Conservation (phyloP, 2,888 invertebrate genomes). For the Leucania comma region DNA sequence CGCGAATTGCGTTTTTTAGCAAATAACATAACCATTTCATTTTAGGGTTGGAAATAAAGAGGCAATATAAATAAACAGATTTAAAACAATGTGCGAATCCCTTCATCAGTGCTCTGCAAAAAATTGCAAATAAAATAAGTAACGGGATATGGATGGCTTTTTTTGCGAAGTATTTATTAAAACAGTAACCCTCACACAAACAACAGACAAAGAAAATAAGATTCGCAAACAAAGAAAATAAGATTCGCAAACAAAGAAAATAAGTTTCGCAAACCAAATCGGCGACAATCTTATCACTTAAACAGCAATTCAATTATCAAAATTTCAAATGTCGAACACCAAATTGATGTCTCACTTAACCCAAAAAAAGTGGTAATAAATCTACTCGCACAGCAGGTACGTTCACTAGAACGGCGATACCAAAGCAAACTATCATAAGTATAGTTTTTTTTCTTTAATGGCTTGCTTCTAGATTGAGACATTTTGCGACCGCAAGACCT, state of each 20-base stretch:
- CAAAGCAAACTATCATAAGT: slow-evolving; percentile 72
- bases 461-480: slow-evolving; percentile 82
- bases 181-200: neutral
- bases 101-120: slow-evolving; percentile 48
- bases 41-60: slow-evolving; percentile 54
- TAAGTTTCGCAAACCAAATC: neutral
- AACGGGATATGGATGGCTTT: slow-evolving; percentile 44
- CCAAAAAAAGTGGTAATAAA: slow-evolving; percentile 57
- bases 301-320: neutral
- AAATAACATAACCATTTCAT: slow-evolving; percentile 66
- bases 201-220: neutral
- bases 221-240: neutral
- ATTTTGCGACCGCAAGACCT: slow-evolving; percentile 87
- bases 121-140: slow-evolving; percentile 47
- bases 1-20: slow-evolving; percentile 69
- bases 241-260: neutral
- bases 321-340: slow-evolving; percentile 11
- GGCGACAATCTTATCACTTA: slow-evolving; percentile 5
- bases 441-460: slow-evolving; percentile 73
- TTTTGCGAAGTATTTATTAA: slow-evolving; percentile 18
- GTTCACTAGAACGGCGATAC: slow-evolving; percentile 75
- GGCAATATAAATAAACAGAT: slow-evolving; percentile 52
- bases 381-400: slow-evolving; percentile 82
- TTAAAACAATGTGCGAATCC: slow-evolving; percentile 61
- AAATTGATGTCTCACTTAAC: slow-evolving; percentile 50